Evolutionary conservation across 2,113 vertebrate species (phyloP), one percentile per base, ranked within the genome.

Genomic region (Ammospiza nelsoni): DNA sequence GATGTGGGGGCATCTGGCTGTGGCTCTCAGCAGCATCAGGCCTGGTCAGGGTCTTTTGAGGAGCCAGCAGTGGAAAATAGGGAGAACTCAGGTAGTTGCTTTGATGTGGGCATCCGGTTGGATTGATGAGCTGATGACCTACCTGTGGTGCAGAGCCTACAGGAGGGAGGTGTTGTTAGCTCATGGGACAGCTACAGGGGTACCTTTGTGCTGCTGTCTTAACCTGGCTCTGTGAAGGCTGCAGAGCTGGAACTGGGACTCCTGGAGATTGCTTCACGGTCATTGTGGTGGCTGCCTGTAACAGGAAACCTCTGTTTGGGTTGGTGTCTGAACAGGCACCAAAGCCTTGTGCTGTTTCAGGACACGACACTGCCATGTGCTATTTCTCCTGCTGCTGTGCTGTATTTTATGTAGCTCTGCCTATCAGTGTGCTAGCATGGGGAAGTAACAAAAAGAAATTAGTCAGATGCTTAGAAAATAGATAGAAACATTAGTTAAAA

Each of bases 101-200:
- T 55, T 8, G 6, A 2, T 69, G 19, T n/a, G 29, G 17, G 7
- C 2, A 1, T 44, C 12, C 12, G 4, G 23, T 3, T 74, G 77
- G 35, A 41, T 79, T 76, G 51, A 52, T 52, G 0, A 5, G 4
- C 33, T 0, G 0, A 9, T 3, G 3, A 31, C 10, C 9, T 37
- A 9, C 15, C 28, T 24, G 35, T 0, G 0, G 24, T 48, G 24
- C 43, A 46, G 65, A 74, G 19, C 22, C 48, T 88, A 21, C 63
- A 55, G 39, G 68, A 71, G 11, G 15, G 46, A 71, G 9, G 3
- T 4, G 4, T 46, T 3, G 3, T 58, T 15, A 63, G 54, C 28
- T 57, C 37, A 5, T 51, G 19, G 18, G 16, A 12, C 1, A 6
- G 4, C 71, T 43, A 33, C 19, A 58, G 37, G 62, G 28, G 9